phyloP scores from a whole-genome alignment of 2,888 invertebrate species.

The Agrilus cyanescens region DNA sequence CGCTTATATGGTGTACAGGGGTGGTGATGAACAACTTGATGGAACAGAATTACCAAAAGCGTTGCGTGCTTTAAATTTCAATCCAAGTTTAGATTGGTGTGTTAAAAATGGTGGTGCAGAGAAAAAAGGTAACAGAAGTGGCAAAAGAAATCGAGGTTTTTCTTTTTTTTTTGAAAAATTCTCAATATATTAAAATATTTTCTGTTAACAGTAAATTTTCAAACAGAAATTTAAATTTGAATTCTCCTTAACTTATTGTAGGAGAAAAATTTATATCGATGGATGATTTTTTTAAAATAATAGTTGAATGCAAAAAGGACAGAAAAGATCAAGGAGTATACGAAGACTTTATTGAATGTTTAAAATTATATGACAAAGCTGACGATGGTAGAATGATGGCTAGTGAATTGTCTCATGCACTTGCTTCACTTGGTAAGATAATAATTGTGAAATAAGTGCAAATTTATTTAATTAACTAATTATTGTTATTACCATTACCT shows the following conservation, averaged over 20 bases:
- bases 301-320: constrained; percentile 83
- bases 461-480: no score
- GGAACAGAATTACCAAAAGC: constrained; percentile 81
- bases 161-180: no score
- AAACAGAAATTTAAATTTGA: constrained; percentile 1
- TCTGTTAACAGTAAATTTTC: constrained; percentile 1
- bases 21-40: constrained; percentile 77
- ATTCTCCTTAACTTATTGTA: constrained; percentile 17
- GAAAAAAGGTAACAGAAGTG: constrained; percentile 61
- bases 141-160: neutral
- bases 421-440: constrained; percentile 72
- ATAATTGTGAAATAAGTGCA: neutral
- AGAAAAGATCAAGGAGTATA: constrained; percentile 84
- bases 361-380: constrained; percentile 97
- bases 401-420: constrained; percentile 91
- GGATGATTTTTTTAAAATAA: constrained; percentile 96
- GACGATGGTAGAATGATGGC: constrained; percentile 92
- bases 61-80: constrained; percentile 81
- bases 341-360: constrained; percentile 98
- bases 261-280: constrained; percentile 81
- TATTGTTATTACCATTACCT: no score
- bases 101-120: constrained; percentile 89
- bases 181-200: neutral
- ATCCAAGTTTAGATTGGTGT: constrained; percentile 85
- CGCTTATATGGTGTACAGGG: constrained; percentile 31